phyloP scores from a whole-genome alignment of 2,888 invertebrate genomes.

The Limnephilus auricula region DNA sequence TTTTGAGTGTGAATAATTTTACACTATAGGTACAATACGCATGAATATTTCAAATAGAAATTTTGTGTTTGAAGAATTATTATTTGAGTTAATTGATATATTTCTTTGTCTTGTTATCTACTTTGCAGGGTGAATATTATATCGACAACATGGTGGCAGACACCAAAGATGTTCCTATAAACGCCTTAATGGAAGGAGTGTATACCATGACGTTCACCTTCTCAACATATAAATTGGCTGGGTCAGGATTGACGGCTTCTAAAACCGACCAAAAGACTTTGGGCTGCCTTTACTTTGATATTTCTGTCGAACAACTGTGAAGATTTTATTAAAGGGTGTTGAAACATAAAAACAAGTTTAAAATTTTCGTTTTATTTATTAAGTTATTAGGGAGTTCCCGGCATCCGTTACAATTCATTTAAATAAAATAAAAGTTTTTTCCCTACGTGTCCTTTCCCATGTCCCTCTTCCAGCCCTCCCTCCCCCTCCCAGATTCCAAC shows the following conservation, averaged over 20 bases:
- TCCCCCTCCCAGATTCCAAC: too few species aligned
- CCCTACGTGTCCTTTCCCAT: too few species aligned
- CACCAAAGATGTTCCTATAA: conserved; percentile 40
- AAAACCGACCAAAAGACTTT: not conserved
- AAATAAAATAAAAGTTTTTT: too few species aligned
- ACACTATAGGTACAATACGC: too few species aligned
- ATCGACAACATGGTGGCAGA: conserved; percentile 58
- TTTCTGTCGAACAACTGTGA: not conserved
- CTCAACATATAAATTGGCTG: not conserved
- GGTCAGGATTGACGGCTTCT: not conserved
- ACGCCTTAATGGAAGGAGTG: conserved; percentile 33
- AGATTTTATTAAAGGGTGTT: not conserved
- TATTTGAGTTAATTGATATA: too few species aligned
- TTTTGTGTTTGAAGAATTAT: too few species aligned
- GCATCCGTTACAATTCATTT: too few species aligned
- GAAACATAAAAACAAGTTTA: not conserved
- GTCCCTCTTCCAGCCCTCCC: too few species aligned
- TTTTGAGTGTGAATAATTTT: too few species aligned
- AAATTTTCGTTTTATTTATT: too few species aligned
- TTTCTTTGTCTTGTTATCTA: not conserved
- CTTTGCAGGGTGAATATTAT: conserved; percentile 55
- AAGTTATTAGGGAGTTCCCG: too few species aligned
- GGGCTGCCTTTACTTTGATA: conserved; percentile 26
- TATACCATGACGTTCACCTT: conserved; percentile 24
- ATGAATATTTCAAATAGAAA: too few species aligned